A percentile compares a stretch with the other conserved stretches of the same genome.
Evolutionary conservation across 2,797 vertebrate genomes (phyloP).

Genomic region (Sciurus carolinensis): DNA sequence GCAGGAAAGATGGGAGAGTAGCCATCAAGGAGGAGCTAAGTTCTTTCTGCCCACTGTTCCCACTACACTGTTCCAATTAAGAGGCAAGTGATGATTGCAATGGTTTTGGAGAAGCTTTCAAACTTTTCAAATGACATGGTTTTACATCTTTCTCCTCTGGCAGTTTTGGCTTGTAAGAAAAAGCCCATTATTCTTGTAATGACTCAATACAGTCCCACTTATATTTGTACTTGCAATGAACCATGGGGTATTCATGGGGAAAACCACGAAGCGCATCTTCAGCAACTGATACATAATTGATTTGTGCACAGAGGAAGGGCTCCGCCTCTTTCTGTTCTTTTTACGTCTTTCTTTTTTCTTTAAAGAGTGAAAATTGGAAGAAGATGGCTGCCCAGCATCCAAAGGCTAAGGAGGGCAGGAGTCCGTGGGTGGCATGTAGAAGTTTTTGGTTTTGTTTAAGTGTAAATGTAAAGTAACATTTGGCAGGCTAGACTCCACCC

Average conservation of each 20-base stretch:
- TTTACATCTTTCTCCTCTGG: conserved; percentile 23
- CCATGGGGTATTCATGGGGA: background rate
- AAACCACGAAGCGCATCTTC: conserved; percentile 23
- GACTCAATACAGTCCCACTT: conserved; percentile 20
- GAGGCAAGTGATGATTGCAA: background rate
- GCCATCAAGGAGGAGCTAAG: background rate
- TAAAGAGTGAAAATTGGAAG: conserved; percentile 34
- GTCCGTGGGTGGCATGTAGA: background rate
- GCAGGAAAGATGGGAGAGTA: background rate
- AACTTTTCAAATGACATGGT: conserved; percentile 34
- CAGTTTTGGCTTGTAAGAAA: conserved; percentile 43
- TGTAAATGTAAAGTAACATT: conserved; percentile 72
- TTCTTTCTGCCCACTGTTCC: background rate
- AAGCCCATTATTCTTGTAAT: conserved; percentile 53
- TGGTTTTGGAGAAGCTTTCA: conserved; percentile 64
- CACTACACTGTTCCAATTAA: background rate
- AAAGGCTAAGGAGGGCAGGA: conserved; percentile 24
- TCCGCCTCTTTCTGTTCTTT: background rate
- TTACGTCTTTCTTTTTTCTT: background rate
- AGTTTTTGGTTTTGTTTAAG: conserved; percentile 76
- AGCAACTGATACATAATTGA: conserved; percentile 60
- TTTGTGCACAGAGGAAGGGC: background rate
- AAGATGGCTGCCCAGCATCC: background rate
- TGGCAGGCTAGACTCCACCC: conserved; percentile 58
- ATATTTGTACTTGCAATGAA: conserved; percentile 43